Base-by-base conservation (phyloP, 2,113 vertebrate species). In the Calidris pugnax region DNA sequence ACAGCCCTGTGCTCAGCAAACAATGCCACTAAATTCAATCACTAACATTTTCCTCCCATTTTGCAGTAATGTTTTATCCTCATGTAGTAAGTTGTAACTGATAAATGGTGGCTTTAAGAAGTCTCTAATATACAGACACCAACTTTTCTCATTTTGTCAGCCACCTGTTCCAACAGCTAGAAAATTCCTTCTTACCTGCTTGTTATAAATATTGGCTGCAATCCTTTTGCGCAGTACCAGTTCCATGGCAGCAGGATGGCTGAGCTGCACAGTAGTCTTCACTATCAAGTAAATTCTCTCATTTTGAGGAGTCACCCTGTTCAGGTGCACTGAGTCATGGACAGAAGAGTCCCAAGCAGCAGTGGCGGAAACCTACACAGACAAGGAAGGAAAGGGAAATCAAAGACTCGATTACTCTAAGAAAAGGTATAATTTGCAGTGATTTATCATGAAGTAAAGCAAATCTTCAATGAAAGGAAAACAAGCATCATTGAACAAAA, bases 281-380 rank as follows among this genome's bases (percentile, higher is more conserved):
- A 99, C 98, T 47, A 99, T 99, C 64, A 99, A 97, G 97, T 99
- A 99, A 96, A 99, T 99, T 66, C 99, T 98, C 95, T 99, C 99
- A 50, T 98, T 98, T 47, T 98, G 99, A 4, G 99, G 98, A 5
- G 99, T 99, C 73, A 99, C 97, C 35, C 99, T 98, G 76, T 99
- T 99, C 86, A 99, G 97, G 95, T 99, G 98, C 71, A 99, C 97
- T 5, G 99, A 99, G 72, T 99, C 99, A 11, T 99, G 99, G 89
- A 99, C 99, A 27, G 99, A 99, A 18, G 99, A 99, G 95, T 99
- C 99, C 99, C 99, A 99, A 12, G 99, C 99, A 93, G 99, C 99
- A 37, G 98, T 98, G 43, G 98, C 99, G 28, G 98, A 99, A 97
- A 99, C 98, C 99, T 99, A 66, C 13, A 30, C 16, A 78, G 33